phyloP scores from a whole-genome alignment of 2,888 invertebrate species.

The Cryptus viduatorius region DNA sequence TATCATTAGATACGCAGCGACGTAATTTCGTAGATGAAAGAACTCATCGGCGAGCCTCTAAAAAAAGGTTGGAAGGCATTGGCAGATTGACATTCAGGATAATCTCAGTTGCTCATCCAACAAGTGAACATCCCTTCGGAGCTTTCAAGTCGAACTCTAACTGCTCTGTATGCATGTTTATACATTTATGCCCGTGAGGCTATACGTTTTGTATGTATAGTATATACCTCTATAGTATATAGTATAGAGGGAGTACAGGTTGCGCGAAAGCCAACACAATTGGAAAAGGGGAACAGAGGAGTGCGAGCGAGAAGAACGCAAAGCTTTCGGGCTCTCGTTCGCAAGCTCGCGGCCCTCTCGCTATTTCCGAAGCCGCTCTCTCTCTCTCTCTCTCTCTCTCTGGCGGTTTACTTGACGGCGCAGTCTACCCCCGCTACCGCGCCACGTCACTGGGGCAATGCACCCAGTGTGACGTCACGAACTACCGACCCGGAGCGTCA shows the following conservation, averaged over 20 bases:
- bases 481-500: constrained; percentile 79
- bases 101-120: constrained; percentile 60
- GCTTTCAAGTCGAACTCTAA: constrained; percentile 52
- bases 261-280: constrained; percentile 61
- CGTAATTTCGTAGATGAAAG: background rate
- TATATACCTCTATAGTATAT: background rate
- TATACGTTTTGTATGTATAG: constrained; percentile 11
- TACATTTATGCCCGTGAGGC: constrained; percentile 57
- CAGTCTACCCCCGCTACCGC: constrained; percentile 73
- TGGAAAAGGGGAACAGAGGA: constrained; percentile 63
- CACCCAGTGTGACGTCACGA: constrained; percentile 81
- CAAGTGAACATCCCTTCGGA: constrained; percentile 64
- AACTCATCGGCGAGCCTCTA: background rate
- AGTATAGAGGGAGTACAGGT: background rate
- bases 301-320: constrained; percentile 51
- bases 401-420: constrained; percentile 54
- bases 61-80: constrained; percentile 28
- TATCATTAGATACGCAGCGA: background rate
- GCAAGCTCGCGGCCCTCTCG: constrained; percentile 67
- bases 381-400: constrained; percentile 36
- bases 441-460: constrained; percentile 83
- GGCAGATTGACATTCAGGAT: constrained; percentile 58
- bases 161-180: constrained; percentile 52
- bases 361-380: constrained; percentile 64
- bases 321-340: constrained; percentile 58